Evolutionary conservation across 2,888 invertebrate species (phyloP).

Genomic region (Eupithecia insigniata): DNA sequence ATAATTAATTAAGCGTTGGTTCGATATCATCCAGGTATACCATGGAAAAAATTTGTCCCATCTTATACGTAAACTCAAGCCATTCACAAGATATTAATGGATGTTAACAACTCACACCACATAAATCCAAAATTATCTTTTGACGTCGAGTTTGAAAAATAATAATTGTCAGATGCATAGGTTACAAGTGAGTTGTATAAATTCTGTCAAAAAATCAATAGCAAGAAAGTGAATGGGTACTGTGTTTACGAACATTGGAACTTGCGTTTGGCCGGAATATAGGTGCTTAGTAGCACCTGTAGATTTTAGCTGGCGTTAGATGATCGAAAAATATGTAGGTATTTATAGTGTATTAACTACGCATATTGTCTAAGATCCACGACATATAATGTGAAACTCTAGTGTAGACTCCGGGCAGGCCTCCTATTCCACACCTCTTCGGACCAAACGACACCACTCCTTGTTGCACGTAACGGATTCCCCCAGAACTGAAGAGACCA

Average conservation of each 20-base stretch:
- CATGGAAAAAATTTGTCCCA: not conserved
- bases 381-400: slow-evolving; percentile 80
- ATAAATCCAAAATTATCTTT: not conserved
- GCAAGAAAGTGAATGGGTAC: too few species aligned
- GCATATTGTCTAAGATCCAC: slow-evolving; percentile 85
- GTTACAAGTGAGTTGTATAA: too few species aligned
- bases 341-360: slow-evolving; percentile 46
- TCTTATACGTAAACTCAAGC: not conserved
- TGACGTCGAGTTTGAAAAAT: not conserved
- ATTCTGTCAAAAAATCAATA: too few species aligned
- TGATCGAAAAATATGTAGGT: not conserved
- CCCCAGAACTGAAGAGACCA: slow-evolving; percentile 57
- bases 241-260: too few species aligned
- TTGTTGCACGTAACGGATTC: slow-evolving; percentile 82
- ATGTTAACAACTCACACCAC: not conserved
- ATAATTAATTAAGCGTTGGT: not conserved
- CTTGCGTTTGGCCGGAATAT: too few species aligned
- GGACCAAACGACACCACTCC: slow-evolving; percentile 85
- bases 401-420: slow-evolving; percentile 86
- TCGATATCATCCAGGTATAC: not conserved
- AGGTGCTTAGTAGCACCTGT: too few species aligned
- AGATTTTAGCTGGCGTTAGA: not conserved
- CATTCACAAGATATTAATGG: not conserved
- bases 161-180: too few species aligned
- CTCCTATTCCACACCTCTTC: slow-evolving; percentile 76